Percentiles rank a stretch among this genome's conserved stretches.
These are phyloP conservation scores for Amblyopsis rosae DNA, from an alignment of 2,113 vertebrate species.

Conservation along the genomic window DNA sequence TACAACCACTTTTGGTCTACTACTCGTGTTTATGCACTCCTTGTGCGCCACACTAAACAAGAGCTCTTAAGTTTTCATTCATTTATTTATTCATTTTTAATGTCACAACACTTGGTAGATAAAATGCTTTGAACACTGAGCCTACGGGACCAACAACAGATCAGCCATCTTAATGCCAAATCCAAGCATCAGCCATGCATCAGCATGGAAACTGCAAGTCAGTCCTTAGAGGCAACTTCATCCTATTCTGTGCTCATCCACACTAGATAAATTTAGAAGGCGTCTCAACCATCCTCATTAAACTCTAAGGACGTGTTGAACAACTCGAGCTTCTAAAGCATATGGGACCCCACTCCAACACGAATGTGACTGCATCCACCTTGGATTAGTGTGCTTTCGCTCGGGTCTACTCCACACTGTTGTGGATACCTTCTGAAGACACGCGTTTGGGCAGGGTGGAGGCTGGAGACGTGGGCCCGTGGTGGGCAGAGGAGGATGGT, in stretches of 20 bases:
- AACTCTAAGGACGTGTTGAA: slow-evolving; percentile 3
- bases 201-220: slow-evolving; percentile 34
- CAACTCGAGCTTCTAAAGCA: not conserved
- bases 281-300: slow-evolving; percentile 1
- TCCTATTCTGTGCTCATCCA: slow-evolving; percentile 46
- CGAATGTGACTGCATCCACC: slow-evolving; percentile 39
- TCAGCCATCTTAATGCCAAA: slow-evolving; percentile 32
- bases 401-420: slow-evolving; percentile 68
- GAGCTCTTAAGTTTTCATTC: too few relatives aligned
- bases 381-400: slow-evolving; percentile 58
- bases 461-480: slow-evolving; percentile 93
- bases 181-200: slow-evolving; percentile 4
- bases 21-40: too few relatives aligned
- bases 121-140: slow-evolving; percentile 39
- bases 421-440: slow-evolving; percentile 98
- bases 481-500: slow-evolving; percentile 94
- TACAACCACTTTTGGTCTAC: too few relatives aligned
- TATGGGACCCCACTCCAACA: not conserved
- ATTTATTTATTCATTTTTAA: not conserved
- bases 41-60: too few relatives aligned
- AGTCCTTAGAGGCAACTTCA: slow-evolving; percentile 39
- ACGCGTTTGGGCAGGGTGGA: slow-evolving; percentile 98
- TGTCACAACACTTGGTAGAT: slow-evolving; percentile 22
- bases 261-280: slow-evolving; percentile 55
- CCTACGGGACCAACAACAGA: slow-evolving; percentile 38